Evolutionary conservation across 2,888 invertebrate genomes (phyloP), one percentile per base, ranked within the genome.

Genomic region (Pandemis corylana): DNA sequence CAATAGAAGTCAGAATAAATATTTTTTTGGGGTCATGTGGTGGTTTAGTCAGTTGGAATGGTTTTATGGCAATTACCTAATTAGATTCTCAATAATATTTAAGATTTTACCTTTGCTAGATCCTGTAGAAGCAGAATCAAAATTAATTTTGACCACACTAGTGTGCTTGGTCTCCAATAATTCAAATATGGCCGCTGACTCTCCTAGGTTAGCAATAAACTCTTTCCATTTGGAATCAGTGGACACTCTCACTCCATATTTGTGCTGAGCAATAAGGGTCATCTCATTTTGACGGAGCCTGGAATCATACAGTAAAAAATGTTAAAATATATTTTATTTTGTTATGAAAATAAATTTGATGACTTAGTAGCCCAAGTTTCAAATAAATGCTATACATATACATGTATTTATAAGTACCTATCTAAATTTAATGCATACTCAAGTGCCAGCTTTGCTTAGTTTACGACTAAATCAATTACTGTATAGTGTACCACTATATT

Each of bases 121-220:
- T 7, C 95, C 93, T 76, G 89, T 84, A 46, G 88, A 82, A 44
- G 88, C 88, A 77, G 90, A 89, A 68, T 90, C 88, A 80, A 92
- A 87, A 78, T 94, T 92, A 15, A 96, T 93, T 80, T 95, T 95
- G 28, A 95, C 93, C 13, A 96, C 90, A 70, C 95, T 95, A 77
- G 94, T 95, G 0, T 96, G 95, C 79, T 96, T 97, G 3, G 96
- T 95, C 81, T 96, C 96, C 9, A 97, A 85, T 76, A 97, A 86
- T 84, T 97, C 97, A 80, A 97, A 96, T 5, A 92, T 95, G 0
- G 95, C 96, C 0, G 96, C 96, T 0, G 97, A 96, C 79, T 95
- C 92, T 1, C 97, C 97, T 2, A 97, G 88, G 75, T 95, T 95
- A 13, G 91, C 81, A 78, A 96, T 94, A 76, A 96, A 92, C 61